Conservation (phyloP, 2,797 vertebrate genomes). For the Eulemur rubriventer region DNA sequence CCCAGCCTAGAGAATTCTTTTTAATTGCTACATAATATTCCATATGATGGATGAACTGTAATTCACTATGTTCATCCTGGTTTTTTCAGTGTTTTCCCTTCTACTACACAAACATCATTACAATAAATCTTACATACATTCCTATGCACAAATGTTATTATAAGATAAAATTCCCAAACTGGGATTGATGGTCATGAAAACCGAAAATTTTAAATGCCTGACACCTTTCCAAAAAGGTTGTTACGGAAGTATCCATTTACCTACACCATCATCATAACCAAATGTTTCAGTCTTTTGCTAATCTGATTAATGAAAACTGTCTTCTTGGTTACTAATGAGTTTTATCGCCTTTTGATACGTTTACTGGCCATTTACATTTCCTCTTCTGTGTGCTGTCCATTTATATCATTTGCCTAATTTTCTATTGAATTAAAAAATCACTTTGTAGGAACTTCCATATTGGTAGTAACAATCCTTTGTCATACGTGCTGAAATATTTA, state of each 20-base stretch:
- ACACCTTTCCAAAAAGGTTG: background rate
- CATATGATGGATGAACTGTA: background rate
- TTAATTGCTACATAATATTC: background rate
- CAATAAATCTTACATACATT: background rate
- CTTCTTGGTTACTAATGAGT: background rate
- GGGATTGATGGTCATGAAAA: background rate
- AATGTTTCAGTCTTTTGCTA: background rate
- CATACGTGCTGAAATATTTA: background rate
- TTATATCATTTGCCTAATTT: background rate
- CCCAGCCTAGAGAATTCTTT: background rate
- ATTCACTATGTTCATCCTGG: background rate
- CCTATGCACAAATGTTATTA: background rate
- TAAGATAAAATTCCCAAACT: background rate
- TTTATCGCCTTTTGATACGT: background rate
- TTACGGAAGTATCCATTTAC: background rate
- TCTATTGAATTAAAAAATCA: background rate
- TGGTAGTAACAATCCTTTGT: background rate
- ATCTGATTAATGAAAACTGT: background rate
- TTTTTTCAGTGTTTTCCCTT: background rate
- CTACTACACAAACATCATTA: background rate
- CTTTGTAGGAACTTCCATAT: background rate
- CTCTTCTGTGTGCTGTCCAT: background rate
- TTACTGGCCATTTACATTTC: background rate
- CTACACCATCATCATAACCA: background rate
- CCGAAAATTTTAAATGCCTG: background rate